Conservation (phyloP, 2,888 invertebrate species). For the Cosmia pyralina region DNA sequence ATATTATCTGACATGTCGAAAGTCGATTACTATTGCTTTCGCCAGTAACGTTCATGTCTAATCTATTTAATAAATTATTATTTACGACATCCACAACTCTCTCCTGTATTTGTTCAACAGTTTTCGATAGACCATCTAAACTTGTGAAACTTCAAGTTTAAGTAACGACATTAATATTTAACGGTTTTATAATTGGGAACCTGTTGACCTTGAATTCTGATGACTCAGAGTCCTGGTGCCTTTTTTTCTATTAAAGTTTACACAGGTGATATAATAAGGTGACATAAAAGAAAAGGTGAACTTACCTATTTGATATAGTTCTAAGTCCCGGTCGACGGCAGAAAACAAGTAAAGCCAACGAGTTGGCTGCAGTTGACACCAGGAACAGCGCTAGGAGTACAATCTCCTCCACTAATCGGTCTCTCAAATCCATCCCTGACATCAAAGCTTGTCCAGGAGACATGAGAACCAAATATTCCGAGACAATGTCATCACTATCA, state of each 20-base stretch:
- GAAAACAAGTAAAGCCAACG: conserved; percentile 93
- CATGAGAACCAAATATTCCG: conserved; percentile 82
- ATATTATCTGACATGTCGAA: conserved; percentile 64
- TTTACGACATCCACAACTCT: conserved; percentile 63
- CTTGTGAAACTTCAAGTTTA: conserved; percentile 58
- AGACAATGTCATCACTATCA: conserved; percentile 87
- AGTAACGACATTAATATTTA: conserved; percentile 55
- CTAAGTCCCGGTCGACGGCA: conserved; percentile 93
- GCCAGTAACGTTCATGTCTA: conserved; percentile 68
- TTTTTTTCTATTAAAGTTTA: conserved; percentile 35
- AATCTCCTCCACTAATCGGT: conserved; percentile 87
- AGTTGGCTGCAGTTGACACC: conserved; percentile 93
- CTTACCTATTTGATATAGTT: conserved; percentile 95
- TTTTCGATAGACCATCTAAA: conserved; percentile 45
- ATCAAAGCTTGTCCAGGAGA: conserved; percentile 88
- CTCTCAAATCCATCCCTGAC: conserved; percentile 87
- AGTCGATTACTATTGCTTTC: conserved; percentile 73
- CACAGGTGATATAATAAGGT: conserved; percentile 21
- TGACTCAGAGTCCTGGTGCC: conserved; percentile 36
- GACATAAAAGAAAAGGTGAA: conserved; percentile 51
- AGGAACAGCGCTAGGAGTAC: conserved; percentile 89
- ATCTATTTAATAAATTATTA: conserved; percentile 62
- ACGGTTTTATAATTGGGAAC: conserved; percentile 58
- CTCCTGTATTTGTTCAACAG: conserved; percentile 51
- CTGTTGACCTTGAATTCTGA: conserved; percentile 57